Conservation (phyloP, 2,113 vertebrate genomes). For the Paedocypris sp. region DNA sequence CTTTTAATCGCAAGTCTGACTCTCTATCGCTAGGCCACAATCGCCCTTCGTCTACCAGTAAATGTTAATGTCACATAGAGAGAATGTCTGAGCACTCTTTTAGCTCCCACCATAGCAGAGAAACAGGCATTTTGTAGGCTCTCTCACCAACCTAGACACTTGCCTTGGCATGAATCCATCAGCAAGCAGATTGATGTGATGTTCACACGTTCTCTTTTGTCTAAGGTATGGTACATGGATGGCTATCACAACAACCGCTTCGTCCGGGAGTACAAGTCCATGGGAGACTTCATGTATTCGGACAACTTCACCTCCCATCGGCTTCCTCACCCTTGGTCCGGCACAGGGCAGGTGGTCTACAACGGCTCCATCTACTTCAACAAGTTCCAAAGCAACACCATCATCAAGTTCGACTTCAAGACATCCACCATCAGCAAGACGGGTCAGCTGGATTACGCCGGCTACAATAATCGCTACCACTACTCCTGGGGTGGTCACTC, state of each 20-base stretch:
- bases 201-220: too few relatives aligned
- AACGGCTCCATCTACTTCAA: slow-evolving; percentile 88
- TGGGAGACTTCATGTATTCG: slow-evolving; percentile 76
- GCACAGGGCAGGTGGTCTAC: slow-evolving; percentile 84
- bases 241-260: slow-evolving; percentile 90
- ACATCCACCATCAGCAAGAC: slow-evolving; percentile 74
- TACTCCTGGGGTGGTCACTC: slow-evolving; percentile 87
- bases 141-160: too few relatives aligned
- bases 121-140: too few relatives aligned
- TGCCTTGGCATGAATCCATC: too few relatives aligned
- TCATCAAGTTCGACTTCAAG: slow-evolving; percentile 79
- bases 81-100: too few relatives aligned
- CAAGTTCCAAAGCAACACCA: slow-evolving; percentile 87
- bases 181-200: too few relatives aligned
- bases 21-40: too few relatives aligned
- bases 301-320: slow-evolving; percentile 88
- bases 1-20: too few relatives aligned
- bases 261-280: slow-evolving; percentile 77
- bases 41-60: too few relatives aligned
- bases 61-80: too few relatives aligned
- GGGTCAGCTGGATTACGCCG: slow-evolving; percentile 77
- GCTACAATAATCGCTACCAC: slow-evolving; percentile 87
- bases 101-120: too few relatives aligned
- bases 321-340: slow-evolving; percentile 81
- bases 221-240: slow-evolving; percentile 93